Base-by-base conservation (phyloP, 2,888 invertebrate genomes). In the Patella ulyssiponensis region DNA sequence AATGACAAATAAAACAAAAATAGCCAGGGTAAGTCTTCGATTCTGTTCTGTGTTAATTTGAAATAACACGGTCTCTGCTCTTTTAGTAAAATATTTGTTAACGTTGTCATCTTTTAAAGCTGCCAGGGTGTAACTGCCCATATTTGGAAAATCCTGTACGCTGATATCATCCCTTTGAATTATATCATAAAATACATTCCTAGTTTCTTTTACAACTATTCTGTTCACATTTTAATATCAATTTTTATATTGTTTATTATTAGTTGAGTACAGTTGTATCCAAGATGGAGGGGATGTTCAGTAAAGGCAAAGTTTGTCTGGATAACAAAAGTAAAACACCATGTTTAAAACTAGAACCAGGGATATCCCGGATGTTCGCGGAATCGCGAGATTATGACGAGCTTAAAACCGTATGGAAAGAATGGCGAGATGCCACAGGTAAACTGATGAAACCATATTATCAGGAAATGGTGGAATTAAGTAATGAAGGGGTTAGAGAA, bases 401-500 rank as follows among this genome's bases (percentile, higher is more conserved):
- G 87, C 91, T 97, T 71, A 87, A 94, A 23, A 94, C 96, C 85
- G 94, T 95, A 0, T 97, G 97, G 97, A 94, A 93, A 86, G 94
- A 95, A 77, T 97, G 96, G 94, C 93, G 96, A 81, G 95, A 96
- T 79, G 94, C 94, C 78, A 94, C 95, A 0, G 97, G 97, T 0
- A 95, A 95, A 0, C 94, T 94, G 44, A 93, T 96, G 91, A 94
- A 94, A 90, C 94, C 95, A 79, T 93, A 95, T 81, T 97, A 95
- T 88, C 94, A 95, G 93, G 93, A 95, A 93, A 96, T 96, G 85
- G 94, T 96, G 0, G 94, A 95, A 83, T 90, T 97, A 52, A 95
- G 95, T 0, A 97, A 97, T 90, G 94, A 95, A 88, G 96, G 96
- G 0, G 95, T 96, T 0, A 78, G 76, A n/a, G 83, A 75, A 14